Evolutionary conservation across 2,113 vertebrate species (phyloP), one percentile per base, ranked within the genome.

Genomic region (Rhinoptilus africanus): DNA sequence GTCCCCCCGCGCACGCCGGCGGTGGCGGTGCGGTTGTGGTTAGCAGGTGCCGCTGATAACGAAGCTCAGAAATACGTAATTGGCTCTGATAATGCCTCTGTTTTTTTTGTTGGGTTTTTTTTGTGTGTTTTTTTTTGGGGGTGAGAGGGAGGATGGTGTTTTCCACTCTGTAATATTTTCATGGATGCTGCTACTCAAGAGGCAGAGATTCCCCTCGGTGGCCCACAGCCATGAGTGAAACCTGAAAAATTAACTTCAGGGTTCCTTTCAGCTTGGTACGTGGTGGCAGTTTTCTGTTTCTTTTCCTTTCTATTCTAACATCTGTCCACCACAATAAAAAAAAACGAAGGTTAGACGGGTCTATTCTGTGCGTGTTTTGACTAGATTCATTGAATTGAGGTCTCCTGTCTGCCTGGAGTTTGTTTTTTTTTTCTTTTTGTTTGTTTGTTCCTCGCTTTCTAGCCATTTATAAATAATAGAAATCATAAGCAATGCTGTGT

Each of bases 381-480:
- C n/a, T 64, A 37, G 92, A 85, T 43, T 60, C 15, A 14, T 45
- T 34, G 12, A 87, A 22, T 9, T 24, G 64, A 87, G 64, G 37
- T 84, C 20, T 84, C 24, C 14, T 2, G 8, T 73, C 43, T 34
- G 28, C 54, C 48, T 77, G 19, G 12, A 48, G n/a, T 8, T 30
- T 28, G 47, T 28, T 54, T 51, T 4, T 41, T 16, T 23, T 7
- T 5, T 45, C 14, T 21, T 4, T 39, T 76, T 73, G 13, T 41
- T 78, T 53, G 51, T 62, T 75, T 43, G 26, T 27, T 82, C 57
- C 47, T 59, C 45, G 2, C 24, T 84, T 47, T 71, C 54, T 84
- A 88, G 43, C 22, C 28, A 10, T 86, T 87, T 95, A 94, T 92
- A 96, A 94, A 72, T 94, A 95, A 95, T 48, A 85, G n/a, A 92